Percentiles rank a stretch among this genome's conserved stretches.
These are phyloP conservation scores for Hormaphis cornu DNA, from an alignment of 1,140 invertebrate species.

Conservation along the genomic window DNA sequence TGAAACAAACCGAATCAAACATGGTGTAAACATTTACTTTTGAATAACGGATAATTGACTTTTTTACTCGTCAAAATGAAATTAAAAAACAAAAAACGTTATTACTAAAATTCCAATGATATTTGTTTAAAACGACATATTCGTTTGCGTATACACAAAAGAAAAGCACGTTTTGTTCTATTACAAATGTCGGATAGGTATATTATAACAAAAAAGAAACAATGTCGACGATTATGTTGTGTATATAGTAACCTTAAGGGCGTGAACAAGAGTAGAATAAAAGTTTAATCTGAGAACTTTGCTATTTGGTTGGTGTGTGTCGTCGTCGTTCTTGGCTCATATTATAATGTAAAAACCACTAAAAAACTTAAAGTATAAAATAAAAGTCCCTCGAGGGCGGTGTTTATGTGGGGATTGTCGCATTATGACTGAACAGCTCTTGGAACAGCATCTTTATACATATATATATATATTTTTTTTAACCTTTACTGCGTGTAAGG, in stretches of 20 bases:
- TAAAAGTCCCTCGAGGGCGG: constrained; percentile 31
- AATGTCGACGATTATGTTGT: background rate
- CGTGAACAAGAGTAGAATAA: constrained; percentile 31
- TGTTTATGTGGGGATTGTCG: constrained; percentile 33
- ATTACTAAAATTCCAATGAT: background rate
- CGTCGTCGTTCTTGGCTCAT: constrained; percentile 29
- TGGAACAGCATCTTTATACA: no score
- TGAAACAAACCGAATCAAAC: constrained; percentile 10
- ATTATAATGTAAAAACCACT: constrained; percentile 32
- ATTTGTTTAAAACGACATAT: background rate
- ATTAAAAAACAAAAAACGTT: constrained; percentile 21
- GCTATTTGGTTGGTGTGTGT: constrained; percentile 30
- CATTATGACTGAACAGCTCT: constrained; percentile 31
- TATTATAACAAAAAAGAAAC: constrained; percentile 25
- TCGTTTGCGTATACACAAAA: background rate
- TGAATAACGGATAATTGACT: constrained; percentile 19
- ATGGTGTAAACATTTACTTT: background rate
- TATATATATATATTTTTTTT: no score
- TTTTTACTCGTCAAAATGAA: no score
- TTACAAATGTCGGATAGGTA: constrained; percentile 2
- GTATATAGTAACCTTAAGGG: constrained; percentile 25
- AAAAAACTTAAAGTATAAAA: constrained; percentile 33
- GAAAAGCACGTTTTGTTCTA: constrained; percentile 25
- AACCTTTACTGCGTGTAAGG: constrained; percentile 2
- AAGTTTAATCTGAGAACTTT: constrained; percentile 33